These are phyloP conservation scores for Lophotriccus pileatus DNA, from an alignment of 2,797 vertebrate species.

Conservation along the genomic window DNA sequence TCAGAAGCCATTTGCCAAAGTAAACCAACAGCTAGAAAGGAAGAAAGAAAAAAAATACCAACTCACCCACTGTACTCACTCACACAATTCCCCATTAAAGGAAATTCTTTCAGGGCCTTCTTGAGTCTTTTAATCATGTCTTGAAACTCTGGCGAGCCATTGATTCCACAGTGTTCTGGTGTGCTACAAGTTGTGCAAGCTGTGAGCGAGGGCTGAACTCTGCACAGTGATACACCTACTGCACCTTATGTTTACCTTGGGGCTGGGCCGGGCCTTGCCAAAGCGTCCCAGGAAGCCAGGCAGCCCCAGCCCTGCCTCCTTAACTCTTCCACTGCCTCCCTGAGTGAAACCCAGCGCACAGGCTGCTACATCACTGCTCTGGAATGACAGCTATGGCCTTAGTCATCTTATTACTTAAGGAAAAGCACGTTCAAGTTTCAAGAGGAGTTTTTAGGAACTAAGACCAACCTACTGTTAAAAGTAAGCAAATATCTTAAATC, in stretches of 20 bases:
- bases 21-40: constrained; percentile 48
- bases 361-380: constrained; percentile 13
- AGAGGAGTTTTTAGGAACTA: neutral
- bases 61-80: constrained; percentile 92
- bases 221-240: constrained; percentile 69
- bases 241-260: constrained; percentile 81
- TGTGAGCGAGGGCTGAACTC: constrained; percentile 64
- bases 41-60: constrained; percentile 56
- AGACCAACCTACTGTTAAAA: neutral
- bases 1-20: constrained; percentile 50
- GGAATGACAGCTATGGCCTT: constrained; percentile 22
- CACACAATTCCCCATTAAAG: constrained; percentile 92
- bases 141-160: constrained; percentile 70
- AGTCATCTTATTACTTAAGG: neutral
- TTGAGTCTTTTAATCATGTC: constrained; percentile 75
- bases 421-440: neutral
- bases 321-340: constrained; percentile 63
- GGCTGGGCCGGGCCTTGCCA: constrained; percentile 71
- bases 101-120: constrained; percentile 71
- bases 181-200: constrained; percentile 67
- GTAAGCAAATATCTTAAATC: neutral
- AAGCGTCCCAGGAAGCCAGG: constrained; percentile 30
- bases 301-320: constrained; percentile 41
- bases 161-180: constrained; percentile 66
- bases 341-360: neutral